A percentile compares a stretch with the other conserved stretches of the same genome.
phyloP scores from a whole-genome alignment of 2,888 invertebrate genomes.

The Papilio protenor region DNA sequence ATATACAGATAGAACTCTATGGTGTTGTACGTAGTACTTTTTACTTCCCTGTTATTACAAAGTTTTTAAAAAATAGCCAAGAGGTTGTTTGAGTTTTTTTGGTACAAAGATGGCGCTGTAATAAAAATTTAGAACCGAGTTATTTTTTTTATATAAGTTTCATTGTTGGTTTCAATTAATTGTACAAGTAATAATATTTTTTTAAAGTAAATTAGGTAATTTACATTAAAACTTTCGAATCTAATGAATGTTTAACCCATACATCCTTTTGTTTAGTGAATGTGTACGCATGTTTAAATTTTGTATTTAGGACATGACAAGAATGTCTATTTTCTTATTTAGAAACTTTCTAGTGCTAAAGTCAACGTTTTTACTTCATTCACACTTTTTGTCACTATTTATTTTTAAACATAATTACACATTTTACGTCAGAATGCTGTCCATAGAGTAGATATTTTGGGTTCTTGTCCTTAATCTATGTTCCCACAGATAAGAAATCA shows the following conservation, averaged over 20 bases:
- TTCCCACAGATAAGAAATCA: conserved; percentile 21
- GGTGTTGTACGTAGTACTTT: no score
- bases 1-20: no score
- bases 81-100: background rate
- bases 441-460: background rate
- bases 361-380: background rate
- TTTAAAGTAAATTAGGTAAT: background rate
- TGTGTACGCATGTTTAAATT: background rate
- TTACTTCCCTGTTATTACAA: no score
- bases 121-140: background rate
- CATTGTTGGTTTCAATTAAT: no score
- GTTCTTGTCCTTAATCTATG: conserved; percentile 12
- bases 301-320: background rate
- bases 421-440: background rate
- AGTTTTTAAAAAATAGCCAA: background rate
- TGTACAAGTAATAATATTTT: no score
- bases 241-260: background rate
- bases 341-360: background rate
- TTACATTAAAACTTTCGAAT: background rate
- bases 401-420: no score
- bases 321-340: background rate
- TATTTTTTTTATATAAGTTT: no score
- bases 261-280: background rate
- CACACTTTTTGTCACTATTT: background rate
- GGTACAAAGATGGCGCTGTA: background rate